These are phyloP conservation scores for Macrophya annulata DNA, from an alignment of 2,888 invertebrate species.

Conservation along the genomic window DNA sequence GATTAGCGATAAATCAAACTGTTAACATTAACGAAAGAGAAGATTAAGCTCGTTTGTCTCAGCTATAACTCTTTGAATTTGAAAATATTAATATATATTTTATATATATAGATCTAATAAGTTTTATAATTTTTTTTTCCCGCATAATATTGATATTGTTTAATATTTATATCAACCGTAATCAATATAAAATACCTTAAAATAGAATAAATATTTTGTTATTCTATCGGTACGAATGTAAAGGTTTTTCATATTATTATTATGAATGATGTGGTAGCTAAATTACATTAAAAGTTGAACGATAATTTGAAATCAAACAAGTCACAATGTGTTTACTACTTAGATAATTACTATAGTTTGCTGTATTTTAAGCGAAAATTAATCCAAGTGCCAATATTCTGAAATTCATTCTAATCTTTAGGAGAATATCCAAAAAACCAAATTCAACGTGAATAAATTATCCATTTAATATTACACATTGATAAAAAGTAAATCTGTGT, in stretches of 20 bases:
- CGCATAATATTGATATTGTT: constrained; percentile 53
- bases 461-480: background rate
- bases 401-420: background rate
- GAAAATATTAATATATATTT: constrained; percentile 55
- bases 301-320: constrained; percentile 9
- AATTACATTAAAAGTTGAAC: constrained; percentile 9
- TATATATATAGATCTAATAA: constrained; percentile 52
- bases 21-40: background rate
- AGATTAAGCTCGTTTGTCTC: background rate
- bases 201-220: constrained; percentile 25
- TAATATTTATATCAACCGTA: constrained; percentile 47
- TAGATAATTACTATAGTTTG: background rate
- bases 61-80: constrained; percentile 42
- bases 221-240: constrained; percentile 22
- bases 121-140: constrained; percentile 48
- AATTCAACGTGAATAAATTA: background rate
- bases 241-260: constrained; percentile 2
- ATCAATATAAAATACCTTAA: constrained; percentile 21
- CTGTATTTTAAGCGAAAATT: background rate
- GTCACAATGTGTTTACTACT: background rate
- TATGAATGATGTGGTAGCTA: background rate
- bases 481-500: background rate
- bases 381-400: constrained; percentile 18
- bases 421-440: background rate
- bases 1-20: constrained; percentile 48